Evolutionary conservation across 2,113 vertebrate genomes (phyloP), one percentile per base, ranked within the genome.

Genomic region (Atractosteus spatula): DNA sequence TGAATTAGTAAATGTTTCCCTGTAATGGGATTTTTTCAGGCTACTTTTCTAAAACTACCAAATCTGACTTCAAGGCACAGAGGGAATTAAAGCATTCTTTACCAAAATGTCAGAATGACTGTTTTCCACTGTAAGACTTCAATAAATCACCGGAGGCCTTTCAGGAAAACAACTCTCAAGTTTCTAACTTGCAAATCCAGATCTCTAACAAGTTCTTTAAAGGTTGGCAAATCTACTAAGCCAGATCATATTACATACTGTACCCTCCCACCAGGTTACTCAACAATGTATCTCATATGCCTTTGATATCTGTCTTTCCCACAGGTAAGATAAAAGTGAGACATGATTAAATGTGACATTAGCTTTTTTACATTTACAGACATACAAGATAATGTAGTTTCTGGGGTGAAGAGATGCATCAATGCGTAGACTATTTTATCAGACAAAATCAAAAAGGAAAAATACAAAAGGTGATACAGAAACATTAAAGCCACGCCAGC

Each of bases 131-230:
- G 11, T 12, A 7, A 10, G 2, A 14, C 41, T 14, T 66, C 14
- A 13, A 66, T 12, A 66, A 66, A 66, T 66, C 41, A 11, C 43
- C 44, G 42, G 44, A 66, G 3, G 8, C 3, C 42, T 5, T 66
- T 66, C 42, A 43, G 44, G 14, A 66, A 29, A 64, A 66, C 64
- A 14, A 11, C 64, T 66, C 3, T 29, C 41, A 14, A 41, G 3
- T 66, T 44, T 45, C 47, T n/a, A 66, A 66, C 64, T 44, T 44
- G 64, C 64, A 44, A 14, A 66, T 66, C 42, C 13, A 29, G n/a
- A 3, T 63, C 3, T 63, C 2, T 43, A 11, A 66, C 10, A 1
- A 12, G 43, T 3, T 66, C 62, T 63, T 29, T 17, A 29, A 63
- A 17, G n/a, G 8, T 16, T 63, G n/a, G 62, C 62, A 12, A 7